Percentiles rank a stretch among this genome's conserved stretches.
Conservation (phyloP, 2,797 vertebrate genomes). For the Cossypha niveicapilla region DNA sequence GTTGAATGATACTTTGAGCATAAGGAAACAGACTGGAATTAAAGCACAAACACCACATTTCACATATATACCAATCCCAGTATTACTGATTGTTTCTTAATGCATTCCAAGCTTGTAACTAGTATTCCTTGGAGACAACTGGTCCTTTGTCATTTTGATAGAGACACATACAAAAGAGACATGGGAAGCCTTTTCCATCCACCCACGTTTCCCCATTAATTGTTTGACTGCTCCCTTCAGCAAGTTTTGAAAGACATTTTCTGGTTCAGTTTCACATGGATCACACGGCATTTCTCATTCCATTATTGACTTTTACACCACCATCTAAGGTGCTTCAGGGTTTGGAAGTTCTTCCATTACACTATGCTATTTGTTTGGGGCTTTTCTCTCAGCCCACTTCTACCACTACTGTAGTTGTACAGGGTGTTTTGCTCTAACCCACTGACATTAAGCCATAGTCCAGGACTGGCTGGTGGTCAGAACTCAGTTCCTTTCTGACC, state of each 20-base stretch:
- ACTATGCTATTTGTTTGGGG: background rate
- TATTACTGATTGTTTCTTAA: background rate
- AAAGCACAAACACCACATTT: background rate
- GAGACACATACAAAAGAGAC: background rate
- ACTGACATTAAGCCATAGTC: background rate
- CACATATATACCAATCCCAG: background rate
- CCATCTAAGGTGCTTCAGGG: background rate
- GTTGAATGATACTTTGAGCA: background rate
- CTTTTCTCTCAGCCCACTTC: background rate
- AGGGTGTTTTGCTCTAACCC: background rate
- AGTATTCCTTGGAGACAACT: slow-evolving; percentile 2
- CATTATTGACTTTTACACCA: background rate
- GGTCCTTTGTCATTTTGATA: slow-evolving; percentile 40
- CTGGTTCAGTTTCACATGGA: background rate
- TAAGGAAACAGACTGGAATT: background rate
- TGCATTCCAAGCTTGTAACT: slow-evolving; percentile 10
- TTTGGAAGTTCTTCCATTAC: background rate
- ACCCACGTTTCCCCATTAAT: background rate
- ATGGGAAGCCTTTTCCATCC: slow-evolving; percentile 34
- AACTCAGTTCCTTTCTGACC: background rate
- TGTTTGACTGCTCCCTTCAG: slow-evolving; percentile 4
- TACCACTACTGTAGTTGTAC: background rate
- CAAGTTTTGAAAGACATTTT: slow-evolving; percentile 27
- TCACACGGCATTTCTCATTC: background rate
- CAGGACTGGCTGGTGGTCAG: background rate